Base-by-base conservation (phyloP, 2,113 vertebrate species). In the Burhinus bistriatus region DNA sequence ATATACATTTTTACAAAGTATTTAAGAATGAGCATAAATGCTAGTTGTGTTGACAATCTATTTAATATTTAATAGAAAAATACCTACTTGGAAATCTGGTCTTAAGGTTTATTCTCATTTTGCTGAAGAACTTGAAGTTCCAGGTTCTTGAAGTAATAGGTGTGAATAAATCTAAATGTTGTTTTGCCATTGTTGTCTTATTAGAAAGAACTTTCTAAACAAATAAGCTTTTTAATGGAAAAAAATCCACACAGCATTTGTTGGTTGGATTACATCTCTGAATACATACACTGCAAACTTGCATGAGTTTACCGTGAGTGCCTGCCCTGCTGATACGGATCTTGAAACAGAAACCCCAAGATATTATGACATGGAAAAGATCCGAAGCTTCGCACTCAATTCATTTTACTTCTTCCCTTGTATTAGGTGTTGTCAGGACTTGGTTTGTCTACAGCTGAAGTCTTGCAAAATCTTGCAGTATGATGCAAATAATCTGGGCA, bases 51-150 rank as follows among this genome's bases (percentile, higher is more conserved):
- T 97, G 96, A 98, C 77, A 88, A 95, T 97, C 95, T 98, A 98
- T 98, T 98, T 98, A 98, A 98, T 98, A 98, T 98, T 98, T 98
- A 98, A 98, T 81, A 92, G 95, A 83, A 97, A 94, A 89, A 83
- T 69, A 93, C 38, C 83, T 95, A 65, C 76, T 97, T 91, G 91
- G 83, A 94, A 96, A 97, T 96, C 77, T 95, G 68, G 20, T 96
- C 49, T 58, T 95, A 85, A 78, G 72, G 29, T 96, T 96, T 89
- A 73, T 96, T 97, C 89, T 70, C 93, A 52, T 96, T 96, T 97
- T 96, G 89, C 80, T 94, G 77, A 94, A 97, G 95, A 97, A 96
- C 95, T 97, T 97, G 90, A 96, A 96, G 61, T 91, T 93, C 73
- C 84, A 69, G 81, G 94, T 98, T 97, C 90, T 94, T 89, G 82